Evolutionary conservation across 2,113 vertebrate species (phyloP), one percentile per base, ranked within the genome.

Genomic region (Phainopepla nitens): DNA sequence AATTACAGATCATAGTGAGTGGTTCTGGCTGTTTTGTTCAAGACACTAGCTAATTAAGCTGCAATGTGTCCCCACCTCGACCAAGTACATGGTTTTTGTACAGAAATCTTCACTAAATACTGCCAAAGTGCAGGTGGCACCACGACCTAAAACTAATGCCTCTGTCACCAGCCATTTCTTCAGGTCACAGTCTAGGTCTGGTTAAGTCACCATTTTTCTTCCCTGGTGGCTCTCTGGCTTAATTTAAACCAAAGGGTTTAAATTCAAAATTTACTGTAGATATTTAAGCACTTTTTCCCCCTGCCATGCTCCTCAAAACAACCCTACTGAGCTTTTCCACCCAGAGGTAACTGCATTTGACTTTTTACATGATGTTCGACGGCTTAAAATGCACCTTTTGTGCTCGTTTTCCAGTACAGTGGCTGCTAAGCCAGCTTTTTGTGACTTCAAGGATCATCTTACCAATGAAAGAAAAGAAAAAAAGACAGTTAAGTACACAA

Each of bases 191-290:
- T 42, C 11, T 20, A 81, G 50, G 24, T 58, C 31, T n/a, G 15
- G 17, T 53, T n/a, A 76, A 51, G 27, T n/a, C 45, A 66, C 9
- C 5, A 8, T 83, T 87, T 87, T 89, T 93, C 49, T 76, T 71
- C 62, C 54, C 61, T 76, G 19, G 35, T 81, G 87, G 44, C 36
- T 94, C 39, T 75, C 73, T 84, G 78, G 61, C 87, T 95, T 94
- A 72, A 93, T 91, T 93, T 91, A 96, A 94, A 76, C 41, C 25
- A 79, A 76, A 85, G 31, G 9, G 70, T 89, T 93, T 87, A 82
- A 44, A 31, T 91, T 93, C 53, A 95, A 75, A 92, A 87, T 79
- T 95, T 80, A 61, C 53, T 89, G 1, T 3, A 29, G 13, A 25
- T 54, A 75, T 11, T 18, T 39, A 82, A 87, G 10, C 4, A 36